These are phyloP conservation scores for Doryteuthis pealeii DNA, from an alignment of 1,140 invertebrate genomes.

Conservation along the genomic window DNA sequence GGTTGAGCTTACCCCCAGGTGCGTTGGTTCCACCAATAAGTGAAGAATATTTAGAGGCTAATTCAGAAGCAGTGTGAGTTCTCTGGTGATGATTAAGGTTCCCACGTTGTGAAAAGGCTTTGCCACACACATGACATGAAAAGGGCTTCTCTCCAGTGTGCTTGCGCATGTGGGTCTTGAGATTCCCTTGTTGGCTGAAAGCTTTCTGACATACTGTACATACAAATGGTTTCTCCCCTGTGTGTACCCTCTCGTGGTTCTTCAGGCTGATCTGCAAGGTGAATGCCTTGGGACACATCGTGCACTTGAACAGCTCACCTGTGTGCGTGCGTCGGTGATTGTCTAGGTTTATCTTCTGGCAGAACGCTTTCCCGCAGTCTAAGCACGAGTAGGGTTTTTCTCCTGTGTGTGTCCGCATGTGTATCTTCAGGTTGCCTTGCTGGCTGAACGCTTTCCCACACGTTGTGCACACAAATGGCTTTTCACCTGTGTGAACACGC, in stretches of 20 bases:
- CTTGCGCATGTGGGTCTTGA: neutral
- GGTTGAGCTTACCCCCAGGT: neutral
- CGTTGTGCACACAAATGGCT: slow-evolving; percentile 65
- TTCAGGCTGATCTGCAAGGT: neutral
- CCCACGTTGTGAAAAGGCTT: neutral
- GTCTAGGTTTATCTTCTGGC: slow-evolving; percentile 67
- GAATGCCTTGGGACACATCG: neutral
- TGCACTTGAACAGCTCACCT: slow-evolving; percentile 17
- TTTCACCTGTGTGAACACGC: slow-evolving; percentile 84
- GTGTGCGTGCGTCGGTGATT: slow-evolving; percentile 37
- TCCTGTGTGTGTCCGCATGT: slow-evolving; percentile 68
- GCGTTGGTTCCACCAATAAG: neutral
- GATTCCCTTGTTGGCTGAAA: neutral
- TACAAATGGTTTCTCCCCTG: slow-evolving; percentile 1
- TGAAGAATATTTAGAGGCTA: neutral
- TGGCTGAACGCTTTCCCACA: slow-evolving; percentile 73
- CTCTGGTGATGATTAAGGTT: neutral
- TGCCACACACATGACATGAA: neutral
- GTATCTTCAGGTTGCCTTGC: neutral
- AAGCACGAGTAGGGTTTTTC: slow-evolving; percentile 75
- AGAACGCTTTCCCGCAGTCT: slow-evolving; percentile 74
- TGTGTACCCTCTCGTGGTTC: slow-evolving; percentile 3
- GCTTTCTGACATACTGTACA: neutral
- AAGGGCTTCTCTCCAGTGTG: slow-evolving; percentile 9
- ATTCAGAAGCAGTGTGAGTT: slow-evolving; percentile 7